Evolutionary conservation across 2,113 vertebrate species (phyloP).

Genomic region (Tetrao urogallus): DNA sequence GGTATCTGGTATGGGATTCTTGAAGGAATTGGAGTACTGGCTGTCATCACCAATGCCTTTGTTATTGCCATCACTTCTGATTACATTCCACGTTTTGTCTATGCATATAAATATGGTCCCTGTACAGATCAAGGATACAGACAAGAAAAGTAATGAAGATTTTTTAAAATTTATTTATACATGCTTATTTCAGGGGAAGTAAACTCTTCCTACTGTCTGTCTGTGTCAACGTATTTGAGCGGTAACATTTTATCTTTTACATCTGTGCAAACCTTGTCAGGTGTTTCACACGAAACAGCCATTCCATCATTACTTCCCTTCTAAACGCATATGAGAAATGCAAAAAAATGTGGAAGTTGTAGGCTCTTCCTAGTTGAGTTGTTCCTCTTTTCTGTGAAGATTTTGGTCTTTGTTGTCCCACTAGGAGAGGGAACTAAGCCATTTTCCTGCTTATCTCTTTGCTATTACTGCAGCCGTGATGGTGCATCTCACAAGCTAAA

Average conservation of each 20-base stretch:
- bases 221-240: background rate
- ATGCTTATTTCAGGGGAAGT: background rate
- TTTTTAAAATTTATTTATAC: background rate
- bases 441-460: background rate
- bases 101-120: constrained; percentile 95
- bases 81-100: constrained; percentile 98
- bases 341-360: background rate
- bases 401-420: background rate
- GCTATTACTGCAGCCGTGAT: background rate
- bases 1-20: constrained; percentile 99
- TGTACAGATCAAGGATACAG: constrained; percentile 88
- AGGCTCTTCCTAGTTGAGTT: background rate
- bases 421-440: background rate
- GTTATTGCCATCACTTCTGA: constrained; percentile 99
- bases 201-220: background rate
- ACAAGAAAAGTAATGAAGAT: constrained; percentile 84
- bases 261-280: background rate
- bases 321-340: background rate
- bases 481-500: background rate
- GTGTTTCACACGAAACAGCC: too few relatives aligned
- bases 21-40: constrained; percentile 95
- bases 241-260: background rate
- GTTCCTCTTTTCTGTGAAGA: background rate
- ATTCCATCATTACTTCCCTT: background rate
- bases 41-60: constrained; percentile 98